These are phyloP conservation scores for Etheostoma spectabile DNA, from an alignment of 2,113 vertebrate species.

Conservation along the genomic window DNA sequence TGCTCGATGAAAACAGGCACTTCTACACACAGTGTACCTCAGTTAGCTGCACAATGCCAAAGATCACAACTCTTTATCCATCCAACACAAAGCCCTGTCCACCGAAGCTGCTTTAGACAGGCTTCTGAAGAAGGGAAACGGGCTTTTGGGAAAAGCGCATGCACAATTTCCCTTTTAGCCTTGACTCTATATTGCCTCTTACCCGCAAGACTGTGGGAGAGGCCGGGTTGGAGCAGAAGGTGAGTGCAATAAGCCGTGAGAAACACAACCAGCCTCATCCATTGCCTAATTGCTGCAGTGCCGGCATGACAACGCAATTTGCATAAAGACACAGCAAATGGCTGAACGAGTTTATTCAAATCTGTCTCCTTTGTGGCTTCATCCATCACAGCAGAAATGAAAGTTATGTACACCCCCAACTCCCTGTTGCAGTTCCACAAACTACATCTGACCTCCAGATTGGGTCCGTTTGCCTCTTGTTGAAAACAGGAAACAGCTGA, in stretches of 20 bases:
- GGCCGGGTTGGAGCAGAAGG: conserved; percentile 28
- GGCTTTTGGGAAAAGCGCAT: conserved; percentile 49
- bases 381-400: conserved; percentile 13
- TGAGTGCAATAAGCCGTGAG: conserved; percentile 41
- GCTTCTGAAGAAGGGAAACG: conserved; percentile 49
- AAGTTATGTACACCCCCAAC: not conserved
- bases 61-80: conserved; percentile 8
- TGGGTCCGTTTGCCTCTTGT: no score
- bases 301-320: conserved; percentile 43
- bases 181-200: conserved; percentile 29
- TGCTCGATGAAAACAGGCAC: not conserved
- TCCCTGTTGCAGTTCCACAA: no score
- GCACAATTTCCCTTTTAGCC: conserved; percentile 39
- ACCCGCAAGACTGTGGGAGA: conserved; percentile 33
- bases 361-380: conserved; percentile 26
- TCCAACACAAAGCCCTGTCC: conserved; percentile 15
- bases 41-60: not conserved
- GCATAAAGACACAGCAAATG: conserved; percentile 39
- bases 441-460: no score
- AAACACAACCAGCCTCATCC: conserved; percentile 40
- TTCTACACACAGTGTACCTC: not conserved
- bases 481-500: no score
- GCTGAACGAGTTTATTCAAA: conserved; percentile 47
- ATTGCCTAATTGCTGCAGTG: conserved; percentile 53
- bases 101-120: conserved; percentile 50